These are phyloP conservation scores for Subanguina moxae DNA, from an alignment of 1,140 invertebrate species.

Conservation along the genomic window DNA sequence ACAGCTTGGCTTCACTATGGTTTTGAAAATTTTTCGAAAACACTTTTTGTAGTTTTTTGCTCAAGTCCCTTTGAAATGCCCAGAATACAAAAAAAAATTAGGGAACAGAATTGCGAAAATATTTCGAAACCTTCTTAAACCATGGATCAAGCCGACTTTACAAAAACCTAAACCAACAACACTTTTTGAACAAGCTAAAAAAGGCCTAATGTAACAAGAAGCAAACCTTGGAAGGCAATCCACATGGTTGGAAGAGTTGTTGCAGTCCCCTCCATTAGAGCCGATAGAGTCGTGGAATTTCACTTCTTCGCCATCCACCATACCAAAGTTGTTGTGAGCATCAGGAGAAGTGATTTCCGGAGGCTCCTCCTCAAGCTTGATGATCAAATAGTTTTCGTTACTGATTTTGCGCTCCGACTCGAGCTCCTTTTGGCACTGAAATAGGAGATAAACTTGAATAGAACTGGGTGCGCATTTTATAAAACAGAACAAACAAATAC, in stretches of 20 bases:
- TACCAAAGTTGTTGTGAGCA: conserved; percentile 1
- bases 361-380: conserved; percentile 36
- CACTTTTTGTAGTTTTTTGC: no score
- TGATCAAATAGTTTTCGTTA: conserved; percentile 38
- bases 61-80: not conserved
- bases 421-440: conserved; percentile 36
- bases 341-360: conserved; percentile 11
- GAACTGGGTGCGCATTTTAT: not conserved
- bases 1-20: no score
- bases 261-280: not conserved
- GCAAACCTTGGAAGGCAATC: not conserved
- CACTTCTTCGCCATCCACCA: not conserved
- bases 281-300: not conserved
- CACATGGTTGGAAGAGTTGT: not conserved
- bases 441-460: conserved; percentile 3
- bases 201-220: no score
- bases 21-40: no score
- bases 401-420: conserved; percentile 35
- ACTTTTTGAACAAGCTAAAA: no score
- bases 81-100: not conserved
- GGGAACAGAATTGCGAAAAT: no score
- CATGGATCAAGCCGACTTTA: no score
- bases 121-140: no score
- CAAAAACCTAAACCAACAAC: not conserved
- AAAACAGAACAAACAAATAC: not conserved